A percentile compares a stretch with the other conserved stretches of the same genome.
Evolutionary conservation across 2,888 invertebrate genomes (phyloP).

Genomic region (Pocota personata): DNA sequence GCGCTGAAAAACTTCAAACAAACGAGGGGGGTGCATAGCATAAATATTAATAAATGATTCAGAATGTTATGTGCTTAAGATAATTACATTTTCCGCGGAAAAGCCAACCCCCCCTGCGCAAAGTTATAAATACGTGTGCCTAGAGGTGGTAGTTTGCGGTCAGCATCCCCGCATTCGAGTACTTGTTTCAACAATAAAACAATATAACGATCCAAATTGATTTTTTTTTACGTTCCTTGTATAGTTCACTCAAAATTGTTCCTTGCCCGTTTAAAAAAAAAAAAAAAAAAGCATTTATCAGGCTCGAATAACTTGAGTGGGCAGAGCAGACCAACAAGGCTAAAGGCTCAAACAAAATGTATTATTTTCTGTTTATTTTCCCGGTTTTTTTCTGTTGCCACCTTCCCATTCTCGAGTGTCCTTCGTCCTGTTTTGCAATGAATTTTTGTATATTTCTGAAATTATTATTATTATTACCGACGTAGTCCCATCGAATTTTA

Average conservation of each 20-base stretch:
- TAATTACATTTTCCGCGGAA: constrained; percentile 52
- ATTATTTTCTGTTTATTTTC: constrained; percentile 28
- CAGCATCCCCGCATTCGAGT: background rate
- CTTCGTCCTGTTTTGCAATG: constrained; percentile 21
- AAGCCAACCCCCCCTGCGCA: background rate
- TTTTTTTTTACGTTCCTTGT: constrained; percentile 23
- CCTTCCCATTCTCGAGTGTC: background rate
- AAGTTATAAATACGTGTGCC: constrained; percentile 21
- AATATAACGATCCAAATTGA: constrained; percentile 64
- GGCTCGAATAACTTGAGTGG: constrained; percentile 1
- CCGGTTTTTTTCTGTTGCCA: background rate
- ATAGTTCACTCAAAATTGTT: constrained; percentile 5
- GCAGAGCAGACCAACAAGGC: too few relatives aligned
- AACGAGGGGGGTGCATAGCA: background rate
- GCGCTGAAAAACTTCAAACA: constrained; percentile 4
- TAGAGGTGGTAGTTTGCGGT: constrained; percentile 28
- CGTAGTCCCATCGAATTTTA: constrained; percentile 54
- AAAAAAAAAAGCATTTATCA: constrained; percentile 21
- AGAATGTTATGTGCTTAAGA: constrained; percentile 62
- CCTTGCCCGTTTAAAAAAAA: too few relatives aligned
- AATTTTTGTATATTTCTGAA: constrained; percentile 16
- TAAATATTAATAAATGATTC: constrained; percentile 63
- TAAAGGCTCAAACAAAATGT: background rate
- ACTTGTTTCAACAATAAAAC: constrained; percentile 37
- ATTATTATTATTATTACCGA: constrained; percentile 53